phyloP scores from a whole-genome alignment of 2,888 invertebrate species.

The Cataglyphis cursor region DNA sequence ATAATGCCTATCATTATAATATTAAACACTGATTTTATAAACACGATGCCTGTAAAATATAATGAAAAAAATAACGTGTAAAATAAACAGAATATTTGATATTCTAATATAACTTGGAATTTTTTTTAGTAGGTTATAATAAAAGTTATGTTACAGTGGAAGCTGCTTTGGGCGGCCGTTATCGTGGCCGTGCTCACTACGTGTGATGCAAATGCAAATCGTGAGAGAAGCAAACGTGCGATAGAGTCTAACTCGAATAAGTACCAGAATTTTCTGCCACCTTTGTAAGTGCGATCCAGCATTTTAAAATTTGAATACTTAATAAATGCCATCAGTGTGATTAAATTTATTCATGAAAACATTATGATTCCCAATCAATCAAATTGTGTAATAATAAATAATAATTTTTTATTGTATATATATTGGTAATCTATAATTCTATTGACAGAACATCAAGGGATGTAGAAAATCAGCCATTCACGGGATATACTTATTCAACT shows the following conservation, averaged over 20 bases:
- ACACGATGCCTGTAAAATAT: not conserved
- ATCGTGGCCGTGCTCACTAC: constrained; percentile 83
- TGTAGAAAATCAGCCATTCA: constrained; percentile 4
- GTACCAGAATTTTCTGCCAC: constrained; percentile 81
- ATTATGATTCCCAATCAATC: not conserved
- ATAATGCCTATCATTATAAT: not conserved
- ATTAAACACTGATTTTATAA: not conserved
- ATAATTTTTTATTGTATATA: not conserved
- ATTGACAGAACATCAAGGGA: constrained; percentile 27
- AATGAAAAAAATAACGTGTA: not conserved
- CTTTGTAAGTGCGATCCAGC: constrained; percentile 71
- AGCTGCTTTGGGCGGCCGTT: constrained; percentile 82
- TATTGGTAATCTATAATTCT: constrained; percentile 5
- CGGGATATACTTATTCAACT: not conserved
- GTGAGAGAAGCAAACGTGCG: constrained; percentile 82
- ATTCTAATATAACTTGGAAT: not conserved
- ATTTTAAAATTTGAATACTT: not conserved
- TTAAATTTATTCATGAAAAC: not conserved
- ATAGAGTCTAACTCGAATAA: constrained; percentile 77
- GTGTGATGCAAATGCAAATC: constrained; percentile 80
- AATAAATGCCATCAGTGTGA: not conserved
- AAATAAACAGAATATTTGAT: not conserved
- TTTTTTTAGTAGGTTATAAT: not conserved
- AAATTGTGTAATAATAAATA: constrained; percentile 3
- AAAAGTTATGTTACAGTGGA: constrained; percentile 77